These are phyloP conservation scores for Lacanobia oleracea DNA, from an alignment of 2,888 invertebrate species.

Conservation along the genomic window DNA sequence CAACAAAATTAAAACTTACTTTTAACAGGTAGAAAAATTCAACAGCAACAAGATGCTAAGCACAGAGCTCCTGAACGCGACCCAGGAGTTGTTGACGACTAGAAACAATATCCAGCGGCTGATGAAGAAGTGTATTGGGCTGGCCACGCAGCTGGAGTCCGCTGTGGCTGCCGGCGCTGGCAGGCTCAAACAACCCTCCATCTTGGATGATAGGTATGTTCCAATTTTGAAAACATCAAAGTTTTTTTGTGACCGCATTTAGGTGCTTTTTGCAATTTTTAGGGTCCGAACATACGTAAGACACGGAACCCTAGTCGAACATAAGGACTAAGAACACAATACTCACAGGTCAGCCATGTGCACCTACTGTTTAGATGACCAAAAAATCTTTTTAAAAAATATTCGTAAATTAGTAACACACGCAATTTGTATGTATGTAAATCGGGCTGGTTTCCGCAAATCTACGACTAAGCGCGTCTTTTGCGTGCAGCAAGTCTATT, in stretches of 20 bases:
- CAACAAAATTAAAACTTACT: not conserved
- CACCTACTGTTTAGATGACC: too few relatives aligned
- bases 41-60: slow-evolving; percentile 93
- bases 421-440: too few relatives aligned
- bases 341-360: too few relatives aligned
- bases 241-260: not conserved
- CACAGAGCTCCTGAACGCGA: slow-evolving; percentile 95
- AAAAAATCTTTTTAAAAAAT: too few relatives aligned
- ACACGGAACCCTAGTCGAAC: too few relatives aligned
- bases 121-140: slow-evolving; percentile 96
- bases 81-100: slow-evolving; percentile 93
- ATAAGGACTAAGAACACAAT: too few relatives aligned
- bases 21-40: slow-evolving; percentile 92
- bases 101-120: slow-evolving; percentile 94
- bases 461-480: too few relatives aligned
- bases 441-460: too few relatives aligned
- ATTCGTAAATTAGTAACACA: too few relatives aligned
- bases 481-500: too few relatives aligned
- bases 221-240: not conserved
- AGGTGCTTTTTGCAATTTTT: not conserved
- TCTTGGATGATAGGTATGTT: slow-evolving; percentile 91
- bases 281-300: too few relatives aligned
- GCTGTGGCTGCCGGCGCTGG: slow-evolving; percentile 95
- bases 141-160: slow-evolving; percentile 95
- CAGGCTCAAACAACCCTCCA: slow-evolving; percentile 94